Percentiles rank a stretch among this genome's conserved stretches.
These are phyloP conservation scores for Apeira syringaria DNA, from an alignment of 2,888 invertebrate species.

Conservation along the genomic window DNA sequence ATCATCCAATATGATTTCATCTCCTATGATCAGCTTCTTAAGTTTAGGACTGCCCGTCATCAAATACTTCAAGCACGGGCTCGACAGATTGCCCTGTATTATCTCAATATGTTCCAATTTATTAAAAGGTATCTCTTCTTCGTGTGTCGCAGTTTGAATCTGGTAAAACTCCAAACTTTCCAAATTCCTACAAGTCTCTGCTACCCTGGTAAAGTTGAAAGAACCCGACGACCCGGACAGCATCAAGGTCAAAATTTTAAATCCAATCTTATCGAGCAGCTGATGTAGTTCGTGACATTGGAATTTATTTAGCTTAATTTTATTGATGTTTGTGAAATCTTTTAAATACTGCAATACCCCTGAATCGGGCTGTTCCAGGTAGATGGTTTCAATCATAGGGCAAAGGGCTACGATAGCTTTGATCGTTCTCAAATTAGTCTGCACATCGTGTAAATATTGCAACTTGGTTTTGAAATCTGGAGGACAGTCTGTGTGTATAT, in stretches of 20 bases:
- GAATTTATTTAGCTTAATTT: constrained; percentile 86
- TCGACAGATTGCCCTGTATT: constrained; percentile 85
- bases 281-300: constrained; percentile 84
- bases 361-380: constrained; percentile 85
- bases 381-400: constrained; percentile 85
- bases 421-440: constrained; percentile 83
- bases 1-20: constrained; percentile 86
- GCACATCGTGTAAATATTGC: constrained; percentile 86
- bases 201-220: constrained; percentile 84
- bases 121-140: constrained; percentile 82
- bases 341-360: constrained; percentile 79
- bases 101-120: constrained; percentile 87
- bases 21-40: constrained; percentile 85
- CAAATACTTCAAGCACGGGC: constrained; percentile 82
- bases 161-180: constrained; percentile 86
- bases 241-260: constrained; percentile 81
- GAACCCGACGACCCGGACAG: constrained; percentile 83
- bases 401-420: constrained; percentile 85
- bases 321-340: constrained; percentile 73
- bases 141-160: constrained; percentile 84
- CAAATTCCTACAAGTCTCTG: constrained; percentile 83
- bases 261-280: constrained; percentile 80
- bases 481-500: constrained; percentile 79
- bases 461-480: constrained; percentile 84
- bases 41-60: constrained; percentile 84